Conservation (phyloP, 1,140 invertebrate genomes). For the Trichonephila clavipes region DNA sequence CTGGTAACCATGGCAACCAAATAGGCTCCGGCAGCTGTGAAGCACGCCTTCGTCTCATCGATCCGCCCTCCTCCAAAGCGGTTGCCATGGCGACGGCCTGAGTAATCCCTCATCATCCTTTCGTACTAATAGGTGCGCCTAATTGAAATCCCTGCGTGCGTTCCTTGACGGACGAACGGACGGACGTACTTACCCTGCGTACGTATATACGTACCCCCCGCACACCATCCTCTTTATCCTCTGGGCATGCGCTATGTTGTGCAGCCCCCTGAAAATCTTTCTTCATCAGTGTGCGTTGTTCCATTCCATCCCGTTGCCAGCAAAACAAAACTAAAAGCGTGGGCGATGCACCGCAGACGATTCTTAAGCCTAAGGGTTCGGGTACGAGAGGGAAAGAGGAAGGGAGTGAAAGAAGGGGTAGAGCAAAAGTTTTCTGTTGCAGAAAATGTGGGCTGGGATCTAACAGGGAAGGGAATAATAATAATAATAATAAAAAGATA, state of each 20-base stretch:
- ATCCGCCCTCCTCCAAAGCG: slow-evolving; percentile 66
- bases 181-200: not conserved
- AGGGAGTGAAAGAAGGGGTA: not conserved
- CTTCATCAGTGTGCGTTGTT: not conserved
- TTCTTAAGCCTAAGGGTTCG: slow-evolving; percentile 28
- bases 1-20: slow-evolving; percentile 68
- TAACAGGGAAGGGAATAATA: not conserved
- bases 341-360: slow-evolving; percentile 28
- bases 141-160: slow-evolving; percentile 74
- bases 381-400: not conserved
- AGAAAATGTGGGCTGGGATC: slow-evolving; percentile 16
- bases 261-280: not conserved
- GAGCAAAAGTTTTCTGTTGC: slow-evolving; percentile 25
- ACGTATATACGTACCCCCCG: not conserved
- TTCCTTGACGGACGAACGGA: not conserved
- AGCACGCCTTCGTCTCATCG: slow-evolving; percentile 74
- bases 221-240: not conserved
- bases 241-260: not conserved
- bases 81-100: slow-evolving; percentile 63
- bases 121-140: slow-evolving; percentile 74
- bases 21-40: slow-evolving; percentile 65
- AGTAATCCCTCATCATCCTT: slow-evolving; percentile 76
- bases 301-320: not conserved
- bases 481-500: not conserved
- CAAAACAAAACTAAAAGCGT: slow-evolving; percentile 52